Evolutionary conservation across 64 coral and sea anemone genomes (phyloP).

Genomic region (Montipora efflorescens): DNA sequence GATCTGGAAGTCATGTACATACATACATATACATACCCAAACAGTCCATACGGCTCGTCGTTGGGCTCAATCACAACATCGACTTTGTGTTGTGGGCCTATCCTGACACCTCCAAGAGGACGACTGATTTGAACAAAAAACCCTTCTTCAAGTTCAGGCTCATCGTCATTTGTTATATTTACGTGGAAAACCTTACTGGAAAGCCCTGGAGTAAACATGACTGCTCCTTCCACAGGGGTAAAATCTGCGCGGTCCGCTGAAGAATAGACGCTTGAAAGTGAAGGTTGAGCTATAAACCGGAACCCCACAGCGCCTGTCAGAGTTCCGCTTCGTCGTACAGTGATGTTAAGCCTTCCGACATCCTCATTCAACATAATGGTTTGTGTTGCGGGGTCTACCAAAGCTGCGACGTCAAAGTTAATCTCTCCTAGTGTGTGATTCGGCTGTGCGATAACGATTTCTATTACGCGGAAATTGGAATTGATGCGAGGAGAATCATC

Average conservation of each 20-base stretch:
- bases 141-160: constrained; percentile 77
- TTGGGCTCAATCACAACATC: constrained; percentile 83
- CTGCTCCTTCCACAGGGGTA: constrained; percentile 57
- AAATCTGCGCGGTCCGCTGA: constrained; percentile 63
- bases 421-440: constrained; percentile 82
- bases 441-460: constrained; percentile 82
- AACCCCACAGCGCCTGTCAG: constrained; percentile 69
- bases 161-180: constrained; percentile 76
- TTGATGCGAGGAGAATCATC: constrained; percentile 78
- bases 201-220: constrained; percentile 55
- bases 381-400: constrained; percentile 63
- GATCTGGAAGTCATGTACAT: not conserved
- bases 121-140: constrained; percentile 85
- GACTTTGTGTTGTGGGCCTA: constrained; percentile 72
- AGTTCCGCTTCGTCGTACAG: constrained; percentile 62
- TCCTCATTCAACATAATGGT: constrained; percentile 71
- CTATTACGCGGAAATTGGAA: constrained; percentile 41
- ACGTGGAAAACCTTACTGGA: constrained; percentile 47
- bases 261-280: not conserved
- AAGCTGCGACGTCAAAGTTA: constrained; percentile 73
- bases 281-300: constrained; percentile 56
- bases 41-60: constrained; percentile 89
- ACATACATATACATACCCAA: constrained; percentile 84
- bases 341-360: constrained; percentile 44
- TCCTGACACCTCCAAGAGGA: constrained; percentile 76